Evolutionary conservation across 2,888 invertebrate species (phyloP).

Genomic region (Fragum whitleyi): DNA sequence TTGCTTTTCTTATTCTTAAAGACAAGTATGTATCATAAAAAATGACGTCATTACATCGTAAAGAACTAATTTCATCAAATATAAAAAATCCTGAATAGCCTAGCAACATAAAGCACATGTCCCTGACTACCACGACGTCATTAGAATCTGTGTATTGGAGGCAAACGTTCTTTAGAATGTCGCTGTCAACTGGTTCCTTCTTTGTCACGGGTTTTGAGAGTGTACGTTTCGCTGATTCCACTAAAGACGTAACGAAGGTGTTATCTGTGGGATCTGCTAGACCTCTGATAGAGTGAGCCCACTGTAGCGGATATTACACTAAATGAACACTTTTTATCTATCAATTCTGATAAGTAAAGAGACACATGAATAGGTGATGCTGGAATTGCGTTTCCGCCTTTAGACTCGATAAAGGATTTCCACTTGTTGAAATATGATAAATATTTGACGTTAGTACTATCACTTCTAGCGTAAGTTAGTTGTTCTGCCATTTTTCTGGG

Average conservation of each 20-base stretch:
- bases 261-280: constrained; percentile 50
- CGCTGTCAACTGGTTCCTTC: constrained; percentile 50
- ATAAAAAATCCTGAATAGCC: not conserved
- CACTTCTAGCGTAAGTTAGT: constrained; percentile 33
- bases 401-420: constrained; percentile 32
- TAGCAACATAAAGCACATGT: constrained; percentile 44
- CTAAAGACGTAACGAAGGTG: constrained; percentile 46
- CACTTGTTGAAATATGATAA: constrained; percentile 41
- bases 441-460: constrained; percentile 42
- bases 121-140: constrained; percentile 34
- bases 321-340: constrained; percentile 37
- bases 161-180: constrained; percentile 45
- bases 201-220: constrained; percentile 38
- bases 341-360: constrained; percentile 44
- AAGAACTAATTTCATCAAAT: constrained; percentile 12
- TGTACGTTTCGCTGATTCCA: constrained; percentile 47
- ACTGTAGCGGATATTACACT: constrained; percentile 44
- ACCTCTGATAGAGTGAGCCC: constrained; percentile 33
- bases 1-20: constrained; percentile 10
- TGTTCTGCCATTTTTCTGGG: constrained; percentile 36
- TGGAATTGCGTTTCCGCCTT: constrained; percentile 41
- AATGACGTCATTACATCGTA: constrained; percentile 9
- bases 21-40: constrained; percentile 6
- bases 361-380: constrained; percentile 50
- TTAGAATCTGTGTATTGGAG: constrained; percentile 26